Conservation (phyloP, 2,113 vertebrate species). For the Passer domesticus region DNA sequence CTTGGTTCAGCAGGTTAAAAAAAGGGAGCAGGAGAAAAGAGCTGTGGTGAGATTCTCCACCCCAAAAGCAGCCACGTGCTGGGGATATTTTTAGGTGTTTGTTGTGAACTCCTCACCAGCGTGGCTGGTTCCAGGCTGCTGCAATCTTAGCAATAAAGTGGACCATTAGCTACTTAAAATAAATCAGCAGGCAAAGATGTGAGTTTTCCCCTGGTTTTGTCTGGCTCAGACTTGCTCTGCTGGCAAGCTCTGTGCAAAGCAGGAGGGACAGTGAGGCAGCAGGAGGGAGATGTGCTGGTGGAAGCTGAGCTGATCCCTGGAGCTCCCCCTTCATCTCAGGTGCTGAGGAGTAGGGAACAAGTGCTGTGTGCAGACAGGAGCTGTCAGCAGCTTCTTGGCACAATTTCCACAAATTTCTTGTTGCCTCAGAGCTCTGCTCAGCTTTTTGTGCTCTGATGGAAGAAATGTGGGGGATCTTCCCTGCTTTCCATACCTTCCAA, state of each 20-base stretch:
- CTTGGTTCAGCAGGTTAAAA: background rate
- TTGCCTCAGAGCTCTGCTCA: background rate
- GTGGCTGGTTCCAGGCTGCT: background rate
- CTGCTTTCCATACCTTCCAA: background rate
- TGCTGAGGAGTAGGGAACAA: background rate
- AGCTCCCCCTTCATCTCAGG: background rate
- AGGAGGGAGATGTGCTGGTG: background rate
- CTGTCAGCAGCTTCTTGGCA: background rate
- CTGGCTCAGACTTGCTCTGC: background rate
- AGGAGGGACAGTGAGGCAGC: background rate
- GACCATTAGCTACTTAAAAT: background rate
- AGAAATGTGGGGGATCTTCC: background rate
- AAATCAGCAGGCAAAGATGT: background rate
- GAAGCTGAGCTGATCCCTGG: background rate
- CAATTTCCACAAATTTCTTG: background rate
- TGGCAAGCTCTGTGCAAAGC: background rate
- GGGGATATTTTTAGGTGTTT: background rate
- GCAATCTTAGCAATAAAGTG: background rate
- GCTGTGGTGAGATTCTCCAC: background rate
- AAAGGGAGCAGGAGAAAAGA: background rate
- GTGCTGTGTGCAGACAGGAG: background rate
- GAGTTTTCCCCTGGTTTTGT: background rate
- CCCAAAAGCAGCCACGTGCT: background rate
- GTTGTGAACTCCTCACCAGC: background rate
- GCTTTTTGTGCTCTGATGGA: background rate